phyloP scores from a whole-genome alignment of 2,888 invertebrate species.

The Ceriagrion tenellum region DNA sequence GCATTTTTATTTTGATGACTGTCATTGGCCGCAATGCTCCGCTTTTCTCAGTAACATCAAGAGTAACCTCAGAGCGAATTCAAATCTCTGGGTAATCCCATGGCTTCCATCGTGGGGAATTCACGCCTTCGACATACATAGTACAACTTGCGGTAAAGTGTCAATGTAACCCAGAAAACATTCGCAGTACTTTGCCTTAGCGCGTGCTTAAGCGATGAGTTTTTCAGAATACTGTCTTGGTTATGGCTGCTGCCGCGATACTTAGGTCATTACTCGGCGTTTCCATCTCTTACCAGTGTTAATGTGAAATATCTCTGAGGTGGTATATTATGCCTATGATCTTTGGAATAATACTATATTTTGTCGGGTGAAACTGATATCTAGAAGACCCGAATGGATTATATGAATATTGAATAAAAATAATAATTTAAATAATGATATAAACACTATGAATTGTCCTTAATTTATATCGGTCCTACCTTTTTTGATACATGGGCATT shows the following conservation, averaged over 20 bases:
- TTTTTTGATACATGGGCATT: too few relatives aligned
- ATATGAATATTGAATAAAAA: too few relatives aligned
- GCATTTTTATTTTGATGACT: neutral
- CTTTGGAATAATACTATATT: too few relatives aligned
- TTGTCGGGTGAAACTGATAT: too few relatives aligned
- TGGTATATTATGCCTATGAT: neutral
- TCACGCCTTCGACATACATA: neutral
- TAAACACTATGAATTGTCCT: too few relatives aligned
- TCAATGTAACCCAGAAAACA: neutral
- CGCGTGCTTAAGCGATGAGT: neutral
- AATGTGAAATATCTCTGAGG: neutral
- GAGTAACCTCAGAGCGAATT: neutral
- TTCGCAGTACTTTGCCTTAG: neutral
- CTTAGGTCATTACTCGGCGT: too few relatives aligned
- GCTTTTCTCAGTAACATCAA: neutral
- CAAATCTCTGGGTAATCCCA: neutral
- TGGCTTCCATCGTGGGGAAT: neutral
- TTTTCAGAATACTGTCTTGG: neutral
- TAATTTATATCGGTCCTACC: too few relatives aligned
- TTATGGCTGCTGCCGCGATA: too few relatives aligned
- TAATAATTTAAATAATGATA: too few relatives aligned
- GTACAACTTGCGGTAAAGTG: neutral
- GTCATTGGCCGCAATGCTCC: neutral
- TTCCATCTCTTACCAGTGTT: neutral
- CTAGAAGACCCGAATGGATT: too few relatives aligned